A percentile compares a stretch with the other conserved stretches of the same genome.
These are phyloP conservation scores for Triplophysa siluroides DNA, from an alignment of 2,113 vertebrate species.

Conservation along the genomic window DNA sequence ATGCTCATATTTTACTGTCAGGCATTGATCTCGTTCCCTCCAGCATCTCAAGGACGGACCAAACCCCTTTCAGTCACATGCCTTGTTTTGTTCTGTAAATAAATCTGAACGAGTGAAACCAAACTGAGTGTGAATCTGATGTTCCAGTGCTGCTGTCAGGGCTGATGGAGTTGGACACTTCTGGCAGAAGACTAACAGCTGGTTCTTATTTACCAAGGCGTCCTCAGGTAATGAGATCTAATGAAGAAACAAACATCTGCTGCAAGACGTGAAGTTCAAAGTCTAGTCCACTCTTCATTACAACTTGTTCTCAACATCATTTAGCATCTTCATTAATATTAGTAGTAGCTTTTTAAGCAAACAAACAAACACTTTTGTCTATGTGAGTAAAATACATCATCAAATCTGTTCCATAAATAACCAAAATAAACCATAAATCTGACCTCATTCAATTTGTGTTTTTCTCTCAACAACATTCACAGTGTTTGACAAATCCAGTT, in stretches of 20 bases:
- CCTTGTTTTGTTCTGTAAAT: constrained; percentile 16
- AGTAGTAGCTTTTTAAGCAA: too few relatives aligned
- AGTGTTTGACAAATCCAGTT: too few relatives aligned
- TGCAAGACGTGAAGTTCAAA: neutral
- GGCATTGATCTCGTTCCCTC: constrained; percentile 42
- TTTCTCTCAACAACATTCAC: too few relatives aligned
- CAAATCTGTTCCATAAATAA: too few relatives aligned
- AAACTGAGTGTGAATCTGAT: constrained; percentile 3
- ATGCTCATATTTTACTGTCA: constrained; percentile 55
- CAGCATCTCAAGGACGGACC: constrained; percentile 34
- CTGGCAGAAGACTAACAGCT: neutral
- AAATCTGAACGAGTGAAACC: neutral
- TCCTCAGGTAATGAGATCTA: neutral
- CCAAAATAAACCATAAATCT: too few relatives aligned
- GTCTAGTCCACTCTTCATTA: neutral
- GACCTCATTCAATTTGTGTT: too few relatives aligned
- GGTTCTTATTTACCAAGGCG: neutral
- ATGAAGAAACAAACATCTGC: constrained; percentile 18
- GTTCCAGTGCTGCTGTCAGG: constrained; percentile 2
- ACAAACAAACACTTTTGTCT: too few relatives aligned
- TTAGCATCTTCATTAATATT: too few relatives aligned
- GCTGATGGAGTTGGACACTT: neutral
- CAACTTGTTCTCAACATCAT: too few relatives aligned
- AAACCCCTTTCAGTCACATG: constrained; percentile 35
- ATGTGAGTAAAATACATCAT: too few relatives aligned